Evolutionary conservation across 64 coral and sea anemone genomes (phyloP).

Genomic region (Acropora yongei): DNA sequence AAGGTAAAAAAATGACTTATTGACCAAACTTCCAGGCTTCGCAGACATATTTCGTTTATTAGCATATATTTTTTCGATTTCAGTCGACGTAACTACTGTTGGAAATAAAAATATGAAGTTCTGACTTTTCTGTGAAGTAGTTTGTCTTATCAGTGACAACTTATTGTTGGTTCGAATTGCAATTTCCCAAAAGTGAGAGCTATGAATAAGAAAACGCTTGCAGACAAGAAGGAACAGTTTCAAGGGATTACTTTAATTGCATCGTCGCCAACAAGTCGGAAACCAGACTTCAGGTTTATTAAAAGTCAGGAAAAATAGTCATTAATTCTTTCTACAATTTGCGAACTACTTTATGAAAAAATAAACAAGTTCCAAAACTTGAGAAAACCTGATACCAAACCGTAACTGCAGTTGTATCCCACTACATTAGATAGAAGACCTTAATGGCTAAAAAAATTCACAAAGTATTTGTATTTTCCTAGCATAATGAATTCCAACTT

Average conservation of each 20-base stretch:
- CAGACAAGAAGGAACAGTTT: background rate
- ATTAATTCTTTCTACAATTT: background rate
- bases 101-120: too few relatives aligned
- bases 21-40: too few relatives aligned
- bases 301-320: background rate
- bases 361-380: background rate
- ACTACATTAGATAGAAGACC: too few relatives aligned
- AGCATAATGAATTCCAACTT: too few relatives aligned
- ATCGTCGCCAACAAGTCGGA: background rate
- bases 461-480: too few relatives aligned
- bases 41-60: too few relatives aligned
- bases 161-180: background rate
- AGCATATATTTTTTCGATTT: too few relatives aligned
- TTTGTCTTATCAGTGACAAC: background rate
- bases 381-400: background rate
- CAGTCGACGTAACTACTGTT: too few relatives aligned
- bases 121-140: background rate
- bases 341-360: background rate
- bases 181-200: background rate
- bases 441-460: too few relatives aligned
- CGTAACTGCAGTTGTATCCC: too few relatives aligned
- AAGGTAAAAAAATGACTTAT: too few relatives aligned
- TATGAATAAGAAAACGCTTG: background rate
- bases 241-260: background rate
- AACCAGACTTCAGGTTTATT: background rate